phyloP scores from a whole-genome alignment of 2,797 vertebrate species.

The Sebastes hopkinsi region DNA sequence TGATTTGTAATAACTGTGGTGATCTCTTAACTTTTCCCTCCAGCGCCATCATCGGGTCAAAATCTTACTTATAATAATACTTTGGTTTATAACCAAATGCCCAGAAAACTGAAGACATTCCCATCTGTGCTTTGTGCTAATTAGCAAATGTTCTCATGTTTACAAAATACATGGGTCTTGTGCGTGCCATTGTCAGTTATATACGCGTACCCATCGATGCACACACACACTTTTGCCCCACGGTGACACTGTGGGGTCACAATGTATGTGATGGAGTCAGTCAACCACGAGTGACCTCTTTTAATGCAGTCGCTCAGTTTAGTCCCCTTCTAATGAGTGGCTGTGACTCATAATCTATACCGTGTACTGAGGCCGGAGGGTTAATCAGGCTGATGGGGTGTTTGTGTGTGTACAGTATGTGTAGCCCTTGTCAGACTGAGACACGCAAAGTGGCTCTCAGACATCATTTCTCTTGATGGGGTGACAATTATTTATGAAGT shows the following conservation, averaged over 20 bases:
- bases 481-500: slow-evolving; percentile 54
- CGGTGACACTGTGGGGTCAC: slow-evolving; percentile 31
- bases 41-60: no score
- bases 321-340: slow-evolving; percentile 60
- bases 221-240: slow-evolving; percentile 7
- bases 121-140: not conserved
- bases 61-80: not conserved
- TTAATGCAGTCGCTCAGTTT: slow-evolving; percentile 54
- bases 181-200: slow-evolving; percentile 16
- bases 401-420: slow-evolving; percentile 26
- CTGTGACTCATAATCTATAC: slow-evolving; percentile 71
- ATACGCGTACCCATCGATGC: not conserved
- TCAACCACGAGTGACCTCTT: slow-evolving; percentile 61
- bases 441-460: slow-evolving; percentile 47
- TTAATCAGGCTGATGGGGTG: slow-evolving; percentile 49
- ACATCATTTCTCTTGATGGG: slow-evolving; percentile 45
- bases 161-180: not conserved
- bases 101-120: not conserved
- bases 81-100: not conserved
- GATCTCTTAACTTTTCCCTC: not conserved
- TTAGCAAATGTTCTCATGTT: not conserved
- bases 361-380: slow-evolving; percentile 48
- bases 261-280: slow-evolving; percentile 52
- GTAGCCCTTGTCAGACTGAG: slow-evolving; percentile 15
- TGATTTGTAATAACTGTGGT: not conserved